Conservation (phyloP, 2,113 vertebrate species). For the Theristicus caerulescens region DNA sequence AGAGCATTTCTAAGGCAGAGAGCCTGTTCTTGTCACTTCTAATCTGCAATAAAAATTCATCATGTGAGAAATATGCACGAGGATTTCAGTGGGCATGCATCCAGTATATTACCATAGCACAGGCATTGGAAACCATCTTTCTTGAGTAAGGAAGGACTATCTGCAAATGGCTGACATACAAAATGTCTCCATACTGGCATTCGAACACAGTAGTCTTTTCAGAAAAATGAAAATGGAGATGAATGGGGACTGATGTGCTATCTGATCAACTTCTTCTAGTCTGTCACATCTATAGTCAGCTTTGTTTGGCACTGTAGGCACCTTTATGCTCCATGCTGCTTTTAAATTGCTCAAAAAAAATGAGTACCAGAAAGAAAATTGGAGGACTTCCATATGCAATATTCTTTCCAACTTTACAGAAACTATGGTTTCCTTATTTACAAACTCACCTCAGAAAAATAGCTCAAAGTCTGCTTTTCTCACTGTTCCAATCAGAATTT, state of each 20-base stretch:
- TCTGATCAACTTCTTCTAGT: background rate
- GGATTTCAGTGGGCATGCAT: slow-evolving; percentile 2
- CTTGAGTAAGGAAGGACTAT: background rate
- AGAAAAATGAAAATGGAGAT: background rate
- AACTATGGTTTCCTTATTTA: background rate
- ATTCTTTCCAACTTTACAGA: background rate
- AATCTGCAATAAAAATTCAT: slow-evolving; percentile 50
- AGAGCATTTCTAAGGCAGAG: slow-evolving; percentile 28
- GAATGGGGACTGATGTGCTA: background rate
- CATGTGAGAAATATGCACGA: slow-evolving; percentile 44
- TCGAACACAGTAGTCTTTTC: background rate
- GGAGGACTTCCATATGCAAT: background rate
- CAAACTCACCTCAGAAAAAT: background rate
- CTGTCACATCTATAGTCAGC: background rate
- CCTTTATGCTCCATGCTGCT: background rate
- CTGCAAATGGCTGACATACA: background rate
- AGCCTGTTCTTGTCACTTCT: slow-evolving; percentile 38
- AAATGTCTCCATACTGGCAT: background rate
- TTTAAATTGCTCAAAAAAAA: background rate
- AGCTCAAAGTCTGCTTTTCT: background rate
- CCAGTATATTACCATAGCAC: slow-evolving; percentile 9
- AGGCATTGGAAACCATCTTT: slow-evolving; percentile 7
- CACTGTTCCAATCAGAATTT: background rate
- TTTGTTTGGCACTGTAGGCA: background rate
- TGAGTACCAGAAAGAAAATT: background rate